These are phyloP conservation scores for Peromyscus melanophrys DNA, from an alignment of 2,797 vertebrate genomes.

Conservation along the genomic window DNA sequence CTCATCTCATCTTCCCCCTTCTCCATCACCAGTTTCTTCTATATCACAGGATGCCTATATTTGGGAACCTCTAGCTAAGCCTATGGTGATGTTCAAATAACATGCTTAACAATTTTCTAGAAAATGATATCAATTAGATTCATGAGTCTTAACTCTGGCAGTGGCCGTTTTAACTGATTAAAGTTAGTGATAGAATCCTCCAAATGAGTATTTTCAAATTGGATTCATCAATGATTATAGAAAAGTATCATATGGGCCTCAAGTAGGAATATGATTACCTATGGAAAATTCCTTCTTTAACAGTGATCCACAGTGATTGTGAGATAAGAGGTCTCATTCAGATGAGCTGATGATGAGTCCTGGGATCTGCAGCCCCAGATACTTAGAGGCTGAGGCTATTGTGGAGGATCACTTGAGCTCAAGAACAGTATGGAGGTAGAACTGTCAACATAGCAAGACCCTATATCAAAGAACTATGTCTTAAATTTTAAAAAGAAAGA, in stretches of 20 bases:
- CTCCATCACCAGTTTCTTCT: neutral
- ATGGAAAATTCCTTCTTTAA: neutral
- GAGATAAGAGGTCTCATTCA: neutral
- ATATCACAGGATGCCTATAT: neutral
- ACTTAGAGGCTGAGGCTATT: no score
- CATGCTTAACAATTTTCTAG: neutral
- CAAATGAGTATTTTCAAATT: conserved; percentile 2
- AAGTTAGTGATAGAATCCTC: neutral
- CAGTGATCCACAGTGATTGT: neutral
- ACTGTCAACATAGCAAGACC: neutral
- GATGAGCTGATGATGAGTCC: neutral
- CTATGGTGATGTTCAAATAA: neutral
- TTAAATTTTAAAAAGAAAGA: neutral
- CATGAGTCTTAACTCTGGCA: neutral
- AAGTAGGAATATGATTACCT: neutral
- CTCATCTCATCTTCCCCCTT: neutral
- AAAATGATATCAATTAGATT: neutral
- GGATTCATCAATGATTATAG: neutral
- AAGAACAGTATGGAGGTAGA: neutral
- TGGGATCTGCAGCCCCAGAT: neutral
- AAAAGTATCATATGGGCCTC: neutral
- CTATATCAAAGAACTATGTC: neutral
- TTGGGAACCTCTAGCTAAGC: neutral
- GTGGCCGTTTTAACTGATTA: neutral
- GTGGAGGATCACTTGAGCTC: neutral